Evolutionary conservation across 2,113 vertebrate species (phyloP), one percentile per base, ranked within the genome.

Genomic region (Aepyceros melampus): DNA sequence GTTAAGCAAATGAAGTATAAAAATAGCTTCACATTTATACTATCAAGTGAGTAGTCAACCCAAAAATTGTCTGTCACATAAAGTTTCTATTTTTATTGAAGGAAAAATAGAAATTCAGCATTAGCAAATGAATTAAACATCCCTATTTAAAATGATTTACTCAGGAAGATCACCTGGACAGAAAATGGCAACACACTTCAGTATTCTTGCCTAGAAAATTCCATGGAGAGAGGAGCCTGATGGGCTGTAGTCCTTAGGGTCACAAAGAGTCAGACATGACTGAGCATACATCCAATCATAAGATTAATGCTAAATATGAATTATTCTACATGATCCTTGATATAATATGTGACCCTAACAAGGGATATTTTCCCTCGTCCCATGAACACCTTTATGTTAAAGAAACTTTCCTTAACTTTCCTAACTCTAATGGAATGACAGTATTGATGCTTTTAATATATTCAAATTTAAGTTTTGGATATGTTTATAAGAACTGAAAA

Each of bases 1-100:
- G 74, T 98, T 82, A 96, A 84, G 78, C 89, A 98, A 98, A 97
- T 97, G 82, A 98, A 94, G 87, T 97, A 98, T 97, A 97, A 98
- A 98, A 98, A 96, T 97, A 98, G 53, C 60, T 98, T 96, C 95
- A 95, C 31, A 94, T 76, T 97, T 94, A 92, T 12, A 95, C 56
- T 92, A 91, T 96, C 92, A 97, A 97, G 89, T 98, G 87, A 96
- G 71, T 98, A 95, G 96, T 91, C 95, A 97, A 93, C 58, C 55
- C 40, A 94, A 97, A 96, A 97, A 97, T 98, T 98, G 85, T 94
- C 56, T 82, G 13, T 95, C 96, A 89, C 25, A 83, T 96, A 85
- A 88, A 29, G 45, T 95, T 90, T 96, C n/a, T 96, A 79, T 89
- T 93, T 95, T 95, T 91, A 95, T 91, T 88, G 15, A 94, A 92